phyloP scores from a whole-genome alignment of 2,888 invertebrate genomes.

The Syrphus vitripennis region DNA sequence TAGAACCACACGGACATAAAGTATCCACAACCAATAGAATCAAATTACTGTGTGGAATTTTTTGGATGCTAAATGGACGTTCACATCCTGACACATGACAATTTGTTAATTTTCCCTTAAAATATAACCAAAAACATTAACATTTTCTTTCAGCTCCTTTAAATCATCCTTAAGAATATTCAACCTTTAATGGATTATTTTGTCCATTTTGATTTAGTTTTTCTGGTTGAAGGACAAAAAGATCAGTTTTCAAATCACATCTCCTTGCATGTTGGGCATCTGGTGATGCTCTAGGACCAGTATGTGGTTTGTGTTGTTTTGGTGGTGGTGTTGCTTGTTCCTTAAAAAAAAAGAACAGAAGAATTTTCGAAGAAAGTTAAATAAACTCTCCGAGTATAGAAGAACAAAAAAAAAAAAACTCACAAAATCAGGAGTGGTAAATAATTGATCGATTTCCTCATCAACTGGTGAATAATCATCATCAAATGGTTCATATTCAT shows the following conservation, averaged over 20 bases:
- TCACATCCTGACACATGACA: constrained; percentile 94
- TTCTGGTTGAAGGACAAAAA: constrained; percentile 92
- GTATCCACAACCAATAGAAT: constrained; percentile 94
- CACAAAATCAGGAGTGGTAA: constrained; percentile 80
- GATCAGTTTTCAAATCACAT: constrained; percentile 93
- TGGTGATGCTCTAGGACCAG: constrained; percentile 81
- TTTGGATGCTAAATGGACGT: constrained; percentile 95
- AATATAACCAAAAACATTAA: not conserved
- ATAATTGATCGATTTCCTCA: constrained; percentile 79
- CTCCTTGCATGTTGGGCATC: constrained; percentile 86
- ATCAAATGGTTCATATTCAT: constrained; percentile 79
- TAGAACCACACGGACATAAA: constrained; percentile 93
- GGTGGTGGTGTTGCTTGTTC: constrained; percentile 79
- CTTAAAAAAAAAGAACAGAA: constrained; percentile 62
- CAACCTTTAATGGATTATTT: constrained; percentile 89
- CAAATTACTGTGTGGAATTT: constrained; percentile 94
- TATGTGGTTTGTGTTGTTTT: constrained; percentile 77
- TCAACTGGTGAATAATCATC: constrained; percentile 79
- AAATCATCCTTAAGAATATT: no score
- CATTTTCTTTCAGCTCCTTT: no score
- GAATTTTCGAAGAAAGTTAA: not conserved
- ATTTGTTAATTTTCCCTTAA: constrained; percentile 90
- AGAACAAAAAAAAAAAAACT: constrained; percentile 12
- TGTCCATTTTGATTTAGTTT: constrained; percentile 89
- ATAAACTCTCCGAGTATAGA: not conserved